Evolutionary conservation across 2,888 invertebrate genomes (phyloP), one percentile per base, ranked within the genome.

Genomic region (Coecobrya sp.): DNA sequence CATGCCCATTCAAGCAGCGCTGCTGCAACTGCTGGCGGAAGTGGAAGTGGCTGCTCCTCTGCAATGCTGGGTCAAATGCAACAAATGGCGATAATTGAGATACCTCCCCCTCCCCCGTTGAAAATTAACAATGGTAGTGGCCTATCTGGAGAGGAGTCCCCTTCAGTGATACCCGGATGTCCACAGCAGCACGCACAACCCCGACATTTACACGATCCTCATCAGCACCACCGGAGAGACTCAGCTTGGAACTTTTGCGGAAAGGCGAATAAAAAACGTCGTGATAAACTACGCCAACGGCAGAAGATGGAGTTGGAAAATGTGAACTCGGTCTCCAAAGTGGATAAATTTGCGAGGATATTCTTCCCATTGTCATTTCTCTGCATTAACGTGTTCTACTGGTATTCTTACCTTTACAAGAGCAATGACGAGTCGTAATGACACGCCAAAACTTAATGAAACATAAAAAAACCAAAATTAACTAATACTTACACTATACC

Each of bases 271-370:
- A 42, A 30, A 13, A 76, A 49, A 11, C 85, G 82, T 25, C 76
- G 86, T 30, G 11, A 65, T 81, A 76, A 42, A 19, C 8, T 65
- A 30, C 13, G 87, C 45, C 45, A 82, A 49, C 81, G 87, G 25
- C 68, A 88, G 8, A 11, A 73, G 70, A 30, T 89, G 55, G 93
- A 93, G 91, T 49, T 93, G 79, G 94, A 95, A 89, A 96, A 97
- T 94, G 97, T 97, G 95, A 98, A 98, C 96, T 98, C 98, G 36
- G 98, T 98, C 1, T 98, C 98, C 91, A 97, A 97, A 96, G 97
- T 98, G 93, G 98, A 98, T 96, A 96, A 97, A 25, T 97, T 97
- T 22, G 97, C 97, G 10, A 96, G 98, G 65, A 96, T 98, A 62
- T 96, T 97, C 42, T 98, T 98, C 95, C 98, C 98, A 0, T 95